Base-by-base conservation (phyloP, 2,888 invertebrate species). In the Galerucella nymphaeae region DNA sequence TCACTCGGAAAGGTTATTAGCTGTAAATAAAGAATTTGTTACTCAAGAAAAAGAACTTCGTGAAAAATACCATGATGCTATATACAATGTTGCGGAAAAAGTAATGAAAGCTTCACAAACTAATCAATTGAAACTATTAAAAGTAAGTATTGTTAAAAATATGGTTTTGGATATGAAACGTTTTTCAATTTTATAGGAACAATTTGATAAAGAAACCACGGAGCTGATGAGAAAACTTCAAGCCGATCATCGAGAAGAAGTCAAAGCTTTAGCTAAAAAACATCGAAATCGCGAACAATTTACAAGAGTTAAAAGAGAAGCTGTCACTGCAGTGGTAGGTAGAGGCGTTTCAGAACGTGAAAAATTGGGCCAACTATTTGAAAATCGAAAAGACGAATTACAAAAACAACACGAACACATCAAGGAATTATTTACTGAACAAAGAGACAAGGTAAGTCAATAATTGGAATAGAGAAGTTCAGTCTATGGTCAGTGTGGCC, bases 251-350 rank as follows among this genome's bases (percentile, higher is more conserved):
- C 92, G 96, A 78, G 95, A 94, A 80, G 97, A 97, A 85, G 95
- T 96, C 73, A 96, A 96, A 84, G 91, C 92, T 64, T 88, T 98
- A 74, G 93, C 94, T 30, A 95, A 96, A 85, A 93, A 93, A 73
- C 96, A 96, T 85, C 91, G 94, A 80, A 97, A 98, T 86, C 94
- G 96, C 81, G 96, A 95, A 79, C 98, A 98, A 85, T 90, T 97
- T 80, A 92, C 93, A 76, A 89, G 95, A 84, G 93, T 94, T 86
- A 96, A 96, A 86, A 88, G 96, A 83, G 93, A 97, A 89, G 95
- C 96, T 3, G 91, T 91, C 63, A 91, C 90, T 74, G 90, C 92
- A 81, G 93, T 96, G 9, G 96, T 98, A 77, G 94, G 94, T 82
- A 92, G 94, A 75, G 97, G 96, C 57, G 97, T 97, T 65, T 92